phyloP scores from a whole-genome alignment of 2,113 vertebrate genomes.

The Rattus rattus region DNA sequence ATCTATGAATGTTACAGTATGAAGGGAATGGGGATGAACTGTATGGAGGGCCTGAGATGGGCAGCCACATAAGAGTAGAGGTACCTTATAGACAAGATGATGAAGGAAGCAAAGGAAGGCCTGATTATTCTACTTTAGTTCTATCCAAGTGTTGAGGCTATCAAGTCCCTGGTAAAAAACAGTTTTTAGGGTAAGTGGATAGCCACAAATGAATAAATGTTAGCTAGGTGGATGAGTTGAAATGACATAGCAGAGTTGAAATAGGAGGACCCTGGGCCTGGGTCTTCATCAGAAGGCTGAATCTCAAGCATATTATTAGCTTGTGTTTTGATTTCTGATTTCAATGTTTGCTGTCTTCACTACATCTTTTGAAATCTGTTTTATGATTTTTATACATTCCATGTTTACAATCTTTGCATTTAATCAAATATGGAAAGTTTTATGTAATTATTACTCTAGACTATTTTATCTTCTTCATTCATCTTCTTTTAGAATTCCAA shows the following conservation, averaged over 20 bases:
- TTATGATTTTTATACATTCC: neutral
- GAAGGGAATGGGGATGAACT: neutral
- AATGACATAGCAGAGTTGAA: neutral
- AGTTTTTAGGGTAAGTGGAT: neutral
- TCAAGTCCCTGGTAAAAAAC: neutral
- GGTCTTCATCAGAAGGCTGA: neutral
- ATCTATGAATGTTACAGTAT: neutral
- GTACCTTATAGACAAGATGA: neutral
- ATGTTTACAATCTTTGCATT: neutral
- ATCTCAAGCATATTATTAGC: neutral
- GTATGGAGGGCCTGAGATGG: neutral
- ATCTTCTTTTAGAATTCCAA: neutral
- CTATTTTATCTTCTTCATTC: neutral
- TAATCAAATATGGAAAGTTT: conserved; percentile 11
- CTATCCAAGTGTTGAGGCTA: neutral
- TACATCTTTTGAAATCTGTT: neutral
- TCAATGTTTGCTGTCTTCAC: neutral
- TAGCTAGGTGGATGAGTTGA: neutral
- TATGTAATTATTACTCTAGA: neutral
- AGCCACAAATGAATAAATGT: neutral
- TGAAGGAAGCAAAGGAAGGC: neutral
- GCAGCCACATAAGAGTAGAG: neutral
- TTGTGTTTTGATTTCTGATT: neutral
- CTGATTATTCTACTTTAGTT: neutral
- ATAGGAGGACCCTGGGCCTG: neutral